Evolutionary conservation across 53 echinoderm and acorn worm genomes (phyloP), one percentile per base, ranked within the genome.

Genomic region (Zoroaster sp.): DNA sequence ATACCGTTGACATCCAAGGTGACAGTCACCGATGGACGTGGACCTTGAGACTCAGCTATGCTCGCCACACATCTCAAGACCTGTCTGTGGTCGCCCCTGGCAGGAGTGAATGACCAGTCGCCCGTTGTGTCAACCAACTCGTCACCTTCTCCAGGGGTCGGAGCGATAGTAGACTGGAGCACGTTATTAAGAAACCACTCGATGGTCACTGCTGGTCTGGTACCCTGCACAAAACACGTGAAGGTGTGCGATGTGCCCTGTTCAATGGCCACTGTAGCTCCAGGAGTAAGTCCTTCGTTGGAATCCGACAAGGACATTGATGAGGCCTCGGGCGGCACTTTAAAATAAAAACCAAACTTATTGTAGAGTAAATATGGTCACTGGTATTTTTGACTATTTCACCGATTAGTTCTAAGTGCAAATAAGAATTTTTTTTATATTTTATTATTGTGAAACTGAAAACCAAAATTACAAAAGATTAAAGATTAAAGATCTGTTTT

Each of bases 161-260:
- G 49, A 47, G 8, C 41, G 4, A 3, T 7, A 3, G 51, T 51
- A 9, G 12, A 0, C 15, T 42, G 70, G 35, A 45, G 13, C 14
- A 8, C 11, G 2, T 31, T 36, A 25, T 73, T 18, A 20, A 82
- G 8, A 5, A 63, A 39, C 90, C 90, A 89, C 39, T 35, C 5
- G 43, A 89, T 68, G 14, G 35, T 63, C n/a, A 43, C 82, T 35
- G 90, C 67, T 59, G 90, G 90, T 81, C 82, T 69, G 66, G 81
- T 82, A 44, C 45, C 73, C 63, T 14, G 31, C 34, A 89, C 90
- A 23, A 5, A 5, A 59, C 90, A 89, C 35, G 32, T 81, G 0
- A 89, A 34, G 6, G 73, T 80, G 33, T 74, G 63, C 40, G 4
- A 3, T 39, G 9, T 34, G 17, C 87, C 65, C 17, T 87, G 72